phyloP scores from a whole-genome alignment of 2,113 vertebrate species.

The Neotragus pygmaeus region DNA sequence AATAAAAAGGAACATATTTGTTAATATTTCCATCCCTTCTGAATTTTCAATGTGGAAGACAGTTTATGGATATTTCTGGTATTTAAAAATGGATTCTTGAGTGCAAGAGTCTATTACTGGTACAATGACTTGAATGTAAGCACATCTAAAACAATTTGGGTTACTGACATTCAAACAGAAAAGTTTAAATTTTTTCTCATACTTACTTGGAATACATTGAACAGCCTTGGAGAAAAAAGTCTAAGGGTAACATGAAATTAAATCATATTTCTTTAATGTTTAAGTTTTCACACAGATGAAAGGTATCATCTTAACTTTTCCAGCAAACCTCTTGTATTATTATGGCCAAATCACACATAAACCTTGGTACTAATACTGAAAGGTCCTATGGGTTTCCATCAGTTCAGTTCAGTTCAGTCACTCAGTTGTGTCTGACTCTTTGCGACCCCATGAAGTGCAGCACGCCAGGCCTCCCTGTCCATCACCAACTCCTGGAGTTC shows the following conservation, averaged over 20 bases:
- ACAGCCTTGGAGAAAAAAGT: background rate
- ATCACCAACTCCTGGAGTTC: too few relatives aligned
- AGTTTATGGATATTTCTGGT: background rate
- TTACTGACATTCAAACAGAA: background rate
- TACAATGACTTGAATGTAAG: background rate
- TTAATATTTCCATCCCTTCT: background rate
- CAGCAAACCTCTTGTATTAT: background rate
- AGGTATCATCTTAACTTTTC: background rate
- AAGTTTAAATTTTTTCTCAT: background rate
- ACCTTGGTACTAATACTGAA: background rate
- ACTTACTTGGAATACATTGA: background rate
- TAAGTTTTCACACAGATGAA: background rate
- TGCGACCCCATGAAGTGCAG: too few relatives aligned
- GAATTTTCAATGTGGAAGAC: background rate
- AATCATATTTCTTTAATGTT: background rate
- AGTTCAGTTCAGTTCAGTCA: too few relatives aligned
- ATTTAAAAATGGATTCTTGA: background rate
- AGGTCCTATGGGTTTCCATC: background rate
- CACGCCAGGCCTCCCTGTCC: too few relatives aligned
- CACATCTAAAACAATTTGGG: background rate
- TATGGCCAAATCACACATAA: background rate
- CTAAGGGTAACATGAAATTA: background rate
- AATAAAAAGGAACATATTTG: background rate
- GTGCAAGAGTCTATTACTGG: background rate
- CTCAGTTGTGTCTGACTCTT: too few relatives aligned